These are phyloP conservation scores for Pygocentrus nattereri DNA, from an alignment of 2,797 vertebrate genomes.

Conservation along the genomic window DNA sequence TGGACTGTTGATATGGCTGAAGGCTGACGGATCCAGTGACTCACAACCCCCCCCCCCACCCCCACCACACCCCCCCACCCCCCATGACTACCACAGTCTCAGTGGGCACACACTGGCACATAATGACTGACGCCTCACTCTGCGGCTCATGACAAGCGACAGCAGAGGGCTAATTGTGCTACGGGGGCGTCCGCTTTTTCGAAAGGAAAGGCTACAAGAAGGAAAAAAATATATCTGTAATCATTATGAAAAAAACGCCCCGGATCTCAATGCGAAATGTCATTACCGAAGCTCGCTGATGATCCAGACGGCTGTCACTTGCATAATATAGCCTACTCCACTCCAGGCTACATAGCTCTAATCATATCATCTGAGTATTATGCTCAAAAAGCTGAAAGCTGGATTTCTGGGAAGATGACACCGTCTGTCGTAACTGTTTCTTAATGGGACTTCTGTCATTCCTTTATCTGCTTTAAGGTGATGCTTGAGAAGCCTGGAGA, in stretches of 20 bases:
- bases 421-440: constrained; percentile 3
- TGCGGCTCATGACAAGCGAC: constrained; percentile 60
- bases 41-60: constrained; percentile 43
- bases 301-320: constrained; percentile 25
- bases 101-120: constrained; percentile 55
- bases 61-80: constrained; percentile 33
- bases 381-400: neutral
- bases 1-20: constrained; percentile 39
- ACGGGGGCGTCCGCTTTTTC: constrained; percentile 50
- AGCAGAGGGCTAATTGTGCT: constrained; percentile 61
- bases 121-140: constrained; percentile 46
- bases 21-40: constrained; percentile 43
- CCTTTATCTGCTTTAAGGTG: neutral
- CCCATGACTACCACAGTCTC: constrained; percentile 34
- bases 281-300: constrained; percentile 22
- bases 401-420: constrained; percentile 14
- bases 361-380: constrained; percentile 21
- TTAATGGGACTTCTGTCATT: neutral
- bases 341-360: constrained; percentile 12
- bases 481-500: neutral
- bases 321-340: constrained; percentile 38
- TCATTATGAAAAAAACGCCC: constrained; percentile 53
- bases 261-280: constrained; percentile 64
- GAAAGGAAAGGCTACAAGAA: constrained; percentile 41
- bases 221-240: constrained; percentile 28